These are phyloP conservation scores for Enteromius afrohamiltoni DNA, from an alignment of 2,797 vertebrate genomes.

Conservation along the genomic window DNA sequence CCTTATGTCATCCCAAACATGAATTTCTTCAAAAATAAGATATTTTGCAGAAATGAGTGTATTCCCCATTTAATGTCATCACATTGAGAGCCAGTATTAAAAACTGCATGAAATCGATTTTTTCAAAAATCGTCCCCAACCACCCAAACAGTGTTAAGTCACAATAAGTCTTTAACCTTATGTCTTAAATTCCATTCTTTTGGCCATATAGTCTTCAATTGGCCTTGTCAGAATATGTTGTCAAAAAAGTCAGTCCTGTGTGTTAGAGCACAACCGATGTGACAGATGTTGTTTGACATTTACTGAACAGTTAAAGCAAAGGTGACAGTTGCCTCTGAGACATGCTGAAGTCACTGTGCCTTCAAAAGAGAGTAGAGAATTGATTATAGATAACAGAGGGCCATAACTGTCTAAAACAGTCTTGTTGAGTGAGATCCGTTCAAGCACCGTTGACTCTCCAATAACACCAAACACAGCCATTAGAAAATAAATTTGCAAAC, in stretches of 20 bases:
- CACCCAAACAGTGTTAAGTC: background rate
- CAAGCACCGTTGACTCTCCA: slow-evolving; percentile 9
- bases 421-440: background rate
- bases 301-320: background rate
- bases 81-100: background rate
- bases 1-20: background rate
- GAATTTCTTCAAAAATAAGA: background rate
- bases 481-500: background rate
- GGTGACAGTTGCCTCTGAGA: slow-evolving; percentile 5
- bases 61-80: background rate
- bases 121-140: background rate
- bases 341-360: background rate
- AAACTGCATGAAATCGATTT: too few species aligned
- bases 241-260: background rate
- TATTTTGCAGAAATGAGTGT: background rate
- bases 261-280: background rate
- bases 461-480: slow-evolving; percentile 5
- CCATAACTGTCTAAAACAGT: background rate
- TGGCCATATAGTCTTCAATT: background rate
- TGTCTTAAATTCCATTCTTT: background rate
- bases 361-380: background rate
- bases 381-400: slow-evolving; percentile 1
- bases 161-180: background rate
- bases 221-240: background rate
- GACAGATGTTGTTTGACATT: background rate